Conservation (phyloP, 2,113 vertebrate species). For the Grantiella picta region DNA sequence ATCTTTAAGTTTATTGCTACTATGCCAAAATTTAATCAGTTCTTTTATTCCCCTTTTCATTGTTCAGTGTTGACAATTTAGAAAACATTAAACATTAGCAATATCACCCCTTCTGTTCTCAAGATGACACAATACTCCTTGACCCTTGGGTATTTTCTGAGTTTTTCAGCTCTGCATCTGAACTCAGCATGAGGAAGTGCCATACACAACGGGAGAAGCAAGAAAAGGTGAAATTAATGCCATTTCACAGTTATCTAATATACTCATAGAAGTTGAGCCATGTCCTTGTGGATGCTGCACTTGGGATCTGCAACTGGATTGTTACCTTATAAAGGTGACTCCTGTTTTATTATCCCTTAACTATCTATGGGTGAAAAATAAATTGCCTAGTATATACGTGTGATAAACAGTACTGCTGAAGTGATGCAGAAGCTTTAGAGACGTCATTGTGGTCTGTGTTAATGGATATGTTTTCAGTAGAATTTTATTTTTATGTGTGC, state of each 20-base stretch:
- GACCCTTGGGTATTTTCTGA: conserved; percentile 19
- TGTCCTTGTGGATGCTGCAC: not conserved
- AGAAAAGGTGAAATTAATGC: conserved; percentile 49
- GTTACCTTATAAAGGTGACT: conserved; percentile 50
- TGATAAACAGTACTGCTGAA: conserved; percentile 38
- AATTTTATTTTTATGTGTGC: not conserved
- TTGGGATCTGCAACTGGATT: conserved; percentile 47
- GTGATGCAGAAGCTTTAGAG: conserved; percentile 37
- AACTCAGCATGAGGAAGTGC: conserved; percentile 27
- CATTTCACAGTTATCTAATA: conserved; percentile 35
- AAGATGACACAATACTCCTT: conserved; percentile 2
- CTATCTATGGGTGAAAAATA: conserved; percentile 30
- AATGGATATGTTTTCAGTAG: conserved; percentile 17
- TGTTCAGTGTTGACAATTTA: not conserved
- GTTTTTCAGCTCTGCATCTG: conserved; percentile 30
- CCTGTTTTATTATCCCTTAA: conserved; percentile 50
- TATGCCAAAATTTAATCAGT: not conserved
- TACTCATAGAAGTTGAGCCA: conserved; percentile 27
- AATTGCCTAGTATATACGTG: conserved; percentile 31
- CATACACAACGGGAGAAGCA: not conserved
- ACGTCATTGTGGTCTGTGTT: not conserved
- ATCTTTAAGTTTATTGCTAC: not conserved
- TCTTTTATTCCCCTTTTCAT: not conserved
- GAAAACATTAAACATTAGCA: conserved; percentile 27
- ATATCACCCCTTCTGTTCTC: conserved; percentile 28